Conservation (phyloP, 2,888 invertebrate genomes). For the Latrodectus elegans region DNA sequence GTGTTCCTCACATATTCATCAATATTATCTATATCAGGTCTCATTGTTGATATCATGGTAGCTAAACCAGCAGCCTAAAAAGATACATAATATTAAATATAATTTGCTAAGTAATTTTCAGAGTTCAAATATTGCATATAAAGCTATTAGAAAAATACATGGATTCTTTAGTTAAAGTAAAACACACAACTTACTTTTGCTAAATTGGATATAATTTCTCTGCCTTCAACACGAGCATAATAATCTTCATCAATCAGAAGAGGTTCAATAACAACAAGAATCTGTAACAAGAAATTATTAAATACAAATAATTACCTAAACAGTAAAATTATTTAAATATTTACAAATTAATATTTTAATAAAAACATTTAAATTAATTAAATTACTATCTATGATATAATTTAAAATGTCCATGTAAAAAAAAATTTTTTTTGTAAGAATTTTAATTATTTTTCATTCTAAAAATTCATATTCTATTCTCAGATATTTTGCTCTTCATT, state of each 20-base stretch:
- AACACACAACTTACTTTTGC: constrained; percentile 82
- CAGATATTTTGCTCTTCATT: too few relatives aligned
- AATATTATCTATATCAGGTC: constrained; percentile 99
- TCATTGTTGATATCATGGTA: constrained; percentile 99
- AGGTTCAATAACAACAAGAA: constrained; percentile 98
- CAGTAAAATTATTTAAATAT: too few relatives aligned
- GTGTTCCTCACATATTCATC: constrained; percentile 99
- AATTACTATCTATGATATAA: too few relatives aligned
- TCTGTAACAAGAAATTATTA: constrained; percentile 77
- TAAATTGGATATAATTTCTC: constrained; percentile 98
- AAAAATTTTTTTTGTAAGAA: too few relatives aligned
- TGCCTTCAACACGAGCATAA: constrained; percentile 98
- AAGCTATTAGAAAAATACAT: not conserved
- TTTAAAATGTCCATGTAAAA: too few relatives aligned
- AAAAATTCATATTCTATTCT: too few relatives aligned
- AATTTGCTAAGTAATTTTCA: not conserved
- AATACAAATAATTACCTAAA: not conserved
- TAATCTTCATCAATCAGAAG: constrained; percentile 99
- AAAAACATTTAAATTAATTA: not conserved
- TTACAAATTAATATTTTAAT: not conserved
- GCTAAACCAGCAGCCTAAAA: constrained; percentile 93
- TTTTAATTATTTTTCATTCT: too few relatives aligned
- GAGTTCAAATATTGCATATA: too few relatives aligned
- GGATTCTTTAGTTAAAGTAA: not conserved
- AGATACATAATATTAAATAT: not conserved